Evolutionary conservation across 2,888 invertebrate genomes (phyloP).

Genomic region (Sclerodermus sp.): DNA sequence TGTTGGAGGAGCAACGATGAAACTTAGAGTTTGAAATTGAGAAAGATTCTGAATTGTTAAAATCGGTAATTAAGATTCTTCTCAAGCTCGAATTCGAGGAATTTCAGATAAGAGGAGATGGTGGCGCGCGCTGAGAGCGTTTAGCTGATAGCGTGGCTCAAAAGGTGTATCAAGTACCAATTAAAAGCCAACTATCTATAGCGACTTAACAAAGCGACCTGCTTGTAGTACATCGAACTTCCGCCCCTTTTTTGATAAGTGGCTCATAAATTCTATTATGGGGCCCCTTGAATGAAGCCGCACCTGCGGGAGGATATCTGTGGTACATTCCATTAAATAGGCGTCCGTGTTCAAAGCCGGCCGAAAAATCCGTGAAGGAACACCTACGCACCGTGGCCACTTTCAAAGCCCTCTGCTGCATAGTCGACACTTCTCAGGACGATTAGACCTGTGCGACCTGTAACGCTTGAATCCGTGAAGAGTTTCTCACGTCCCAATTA

Average conservation of each 20-base stretch:
- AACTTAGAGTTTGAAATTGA: no score
- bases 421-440: conserved; percentile 8
- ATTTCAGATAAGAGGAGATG: no score
- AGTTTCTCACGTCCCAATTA: conserved; percentile 31
- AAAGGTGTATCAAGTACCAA: no score
- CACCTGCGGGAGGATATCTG: conserved; percentile 24
- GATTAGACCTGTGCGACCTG: conserved; percentile 15
- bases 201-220: neutral
- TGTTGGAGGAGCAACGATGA: conserved; percentile 2
- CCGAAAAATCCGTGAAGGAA: conserved; percentile 15
- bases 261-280: conserved; percentile 7
- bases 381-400: conserved; percentile 25
- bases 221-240: conserved; percentile 15
- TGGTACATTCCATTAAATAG: conserved; percentile 17
- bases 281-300: conserved; percentile 16
- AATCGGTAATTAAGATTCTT: no score
- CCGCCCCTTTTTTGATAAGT: conserved; percentile 20
- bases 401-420: conserved; percentile 3
- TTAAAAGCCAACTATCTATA: no score
- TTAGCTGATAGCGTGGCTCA: no score
- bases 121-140: no score
- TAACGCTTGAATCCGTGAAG: conserved; percentile 9
- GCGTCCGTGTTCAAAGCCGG: conserved; percentile 19
- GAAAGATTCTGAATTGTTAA: no score
- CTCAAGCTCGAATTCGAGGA: no score